These are phyloP conservation scores for Melinopterus prodromus DNA, from an alignment of 2,888 invertebrate species.

Conservation along the genomic window DNA sequence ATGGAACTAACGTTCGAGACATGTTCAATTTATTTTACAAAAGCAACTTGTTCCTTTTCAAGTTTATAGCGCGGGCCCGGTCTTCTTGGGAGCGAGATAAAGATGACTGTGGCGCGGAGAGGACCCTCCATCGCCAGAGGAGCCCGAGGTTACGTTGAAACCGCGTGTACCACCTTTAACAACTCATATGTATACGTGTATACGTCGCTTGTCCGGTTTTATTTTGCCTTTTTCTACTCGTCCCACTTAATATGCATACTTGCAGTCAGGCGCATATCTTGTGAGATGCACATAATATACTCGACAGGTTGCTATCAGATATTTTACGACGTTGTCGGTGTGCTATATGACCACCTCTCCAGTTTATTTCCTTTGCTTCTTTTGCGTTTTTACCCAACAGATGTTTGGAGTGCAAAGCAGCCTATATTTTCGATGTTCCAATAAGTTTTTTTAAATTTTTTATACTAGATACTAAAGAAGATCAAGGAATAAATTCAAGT, in stretches of 20 bases:
- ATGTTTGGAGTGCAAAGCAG: background rate
- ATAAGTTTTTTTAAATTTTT: no score
- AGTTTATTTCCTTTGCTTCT: constrained; percentile 19
- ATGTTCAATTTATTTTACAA: constrained; percentile 48
- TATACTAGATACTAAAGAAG: no score
- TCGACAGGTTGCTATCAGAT: constrained; percentile 46
- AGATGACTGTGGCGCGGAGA: constrained; percentile 15
- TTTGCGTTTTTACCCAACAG: background rate
- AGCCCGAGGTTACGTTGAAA: constrained; percentile 32
- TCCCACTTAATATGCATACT: constrained; percentile 46
- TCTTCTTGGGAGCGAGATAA: constrained; percentile 29
- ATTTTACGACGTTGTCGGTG: constrained; percentile 36
- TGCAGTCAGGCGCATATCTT: constrained; percentile 43
- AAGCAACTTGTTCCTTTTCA: constrained; percentile 34
- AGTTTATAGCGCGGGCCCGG: constrained; percentile 24
- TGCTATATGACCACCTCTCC: constrained; percentile 32
- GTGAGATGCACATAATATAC: constrained; percentile 44
- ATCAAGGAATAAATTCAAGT: no score
- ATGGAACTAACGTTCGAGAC: constrained; percentile 46
- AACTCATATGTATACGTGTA: constrained; percentile 41
- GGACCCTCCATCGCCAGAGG: no score
- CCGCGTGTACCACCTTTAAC: constrained; percentile 38
- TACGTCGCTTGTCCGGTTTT: constrained; percentile 30
- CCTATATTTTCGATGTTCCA: no score
- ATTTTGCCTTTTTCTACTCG: constrained; percentile 40